A percentile compares a stretch with the other conserved stretches of the same genome.
These are phyloP conservation scores for Pantherophis alleghaniensis DNA, from an alignment of 2,797 vertebrate genomes.

Conservation along the genomic window DNA sequence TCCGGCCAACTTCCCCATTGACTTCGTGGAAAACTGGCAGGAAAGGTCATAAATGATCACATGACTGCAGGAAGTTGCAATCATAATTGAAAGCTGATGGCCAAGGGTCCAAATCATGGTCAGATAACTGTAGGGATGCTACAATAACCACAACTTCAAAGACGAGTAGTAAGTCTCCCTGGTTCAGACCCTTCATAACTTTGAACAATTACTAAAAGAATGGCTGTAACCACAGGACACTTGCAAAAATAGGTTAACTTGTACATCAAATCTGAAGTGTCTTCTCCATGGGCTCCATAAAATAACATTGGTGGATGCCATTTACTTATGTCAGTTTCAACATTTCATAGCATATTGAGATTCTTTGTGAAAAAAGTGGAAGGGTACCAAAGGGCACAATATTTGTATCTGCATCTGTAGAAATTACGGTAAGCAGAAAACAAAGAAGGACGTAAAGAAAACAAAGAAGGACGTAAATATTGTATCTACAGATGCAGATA, in stretches of 20 bases:
- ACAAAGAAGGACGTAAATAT: background rate
- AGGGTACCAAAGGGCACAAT: background rate
- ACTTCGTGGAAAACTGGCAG: background rate
- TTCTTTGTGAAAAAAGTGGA: background rate
- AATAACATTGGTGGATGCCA: background rate
- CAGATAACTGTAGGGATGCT: background rate
- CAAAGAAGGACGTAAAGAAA: background rate
- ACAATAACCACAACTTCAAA: background rate
- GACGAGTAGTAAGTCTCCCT: background rate
- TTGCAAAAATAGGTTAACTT: background rate
- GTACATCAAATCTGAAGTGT: background rate
- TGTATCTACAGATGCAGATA: no score
- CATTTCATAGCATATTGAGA: background rate
- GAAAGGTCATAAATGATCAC: background rate
- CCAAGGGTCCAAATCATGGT: background rate
- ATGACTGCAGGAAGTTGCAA: background rate
- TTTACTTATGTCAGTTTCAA: background rate
- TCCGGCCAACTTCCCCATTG: background rate
- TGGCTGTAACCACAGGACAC: background rate
- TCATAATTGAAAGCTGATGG: background rate
- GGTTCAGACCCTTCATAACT: background rate
- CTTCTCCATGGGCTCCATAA: background rate
- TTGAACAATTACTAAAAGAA: background rate
- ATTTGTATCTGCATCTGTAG: background rate
- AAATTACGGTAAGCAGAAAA: background rate